Base-by-base conservation (phyloP, 2,888 invertebrate genomes). In the Oasisia sp. region DNA sequence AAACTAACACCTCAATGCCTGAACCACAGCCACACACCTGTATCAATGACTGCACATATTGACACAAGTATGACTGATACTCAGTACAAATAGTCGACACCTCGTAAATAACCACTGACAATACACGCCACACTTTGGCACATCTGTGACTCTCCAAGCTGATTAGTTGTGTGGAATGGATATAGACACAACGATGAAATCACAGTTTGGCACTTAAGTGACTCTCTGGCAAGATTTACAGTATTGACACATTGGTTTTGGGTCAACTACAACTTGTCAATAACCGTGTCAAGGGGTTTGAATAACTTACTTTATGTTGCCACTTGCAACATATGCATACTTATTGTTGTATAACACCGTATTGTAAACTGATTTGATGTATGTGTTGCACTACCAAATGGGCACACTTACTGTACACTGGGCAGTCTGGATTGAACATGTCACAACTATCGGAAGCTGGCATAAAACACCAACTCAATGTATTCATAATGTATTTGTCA, bases 171-270 rank as follows among this genome's bases (percentile, higher is more conserved):
- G 74, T 74, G 19, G 27, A 74, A 74, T 74, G 74, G 74, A 74
- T 74, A 74, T 7, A 74, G 7, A 27, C 74, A 74, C 74, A 74
- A 4, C 4, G 27, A 74, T 74, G 74, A 74, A 74, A 74, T 74
- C 74, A 74, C 74, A 74, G 27, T 74, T 74, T 74, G 74, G 74
- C 74, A 74, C 74, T 74, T 74, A 74, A 74, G 74, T 74, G 74
- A 74, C 74, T 74, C 74, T 74, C 74, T 27, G 3, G 74, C 27
- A 5, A 74, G 19, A 74, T 74, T 74, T 19, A 19, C n/a, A 74
- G n/a, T 74, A 27, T 74, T 74, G 74, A 74, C 74, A 74, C 14
- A 74, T 19, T 19, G 74, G 74, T 74, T n/a, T 74, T 74, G 74
- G 74, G 74, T 74, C 74, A 74, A 74, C 27, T 27, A 74, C n/a